Percentiles rank a stretch among this genome's conserved stretches.
Evolutionary conservation across 2,888 invertebrate genomes (phyloP).

Genomic region (Laspeyria flexula): DNA sequence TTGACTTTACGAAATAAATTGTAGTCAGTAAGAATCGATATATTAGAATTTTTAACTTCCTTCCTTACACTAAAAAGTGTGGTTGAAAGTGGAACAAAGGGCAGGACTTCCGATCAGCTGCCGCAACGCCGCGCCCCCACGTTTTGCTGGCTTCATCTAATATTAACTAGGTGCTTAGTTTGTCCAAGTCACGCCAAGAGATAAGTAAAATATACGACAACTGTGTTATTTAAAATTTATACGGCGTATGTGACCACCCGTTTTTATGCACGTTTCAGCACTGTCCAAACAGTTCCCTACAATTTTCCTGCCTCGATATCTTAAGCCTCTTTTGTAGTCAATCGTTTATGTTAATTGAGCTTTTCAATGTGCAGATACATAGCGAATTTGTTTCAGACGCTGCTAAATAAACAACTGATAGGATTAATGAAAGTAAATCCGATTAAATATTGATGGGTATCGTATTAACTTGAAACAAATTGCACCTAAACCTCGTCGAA

Average conservation of each 20-base stretch:
- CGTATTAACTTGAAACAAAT: conserved; percentile 52
- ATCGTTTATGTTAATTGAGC: conserved; percentile 8
- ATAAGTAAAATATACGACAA: conserved; percentile 47
- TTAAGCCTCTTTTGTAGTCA: background rate
- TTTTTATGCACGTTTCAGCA: conserved; percentile 6
- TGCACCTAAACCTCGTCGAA: conserved; percentile 49
- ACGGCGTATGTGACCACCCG: conserved; percentile 3
- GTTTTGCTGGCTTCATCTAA: conserved; percentile 81
- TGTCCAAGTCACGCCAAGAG: conserved; percentile 52
- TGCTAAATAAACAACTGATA: conserved; percentile 28
- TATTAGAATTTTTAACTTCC: conserved; percentile 59
- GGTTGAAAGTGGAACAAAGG: conserved; percentile 79
- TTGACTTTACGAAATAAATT: conserved; percentile 4
- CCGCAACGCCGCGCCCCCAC: conserved; percentile 64
- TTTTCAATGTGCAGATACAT: background rate
- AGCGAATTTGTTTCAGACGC: conserved; percentile 5
- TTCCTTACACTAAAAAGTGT: conserved; percentile 73
- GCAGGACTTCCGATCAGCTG: conserved; percentile 86
- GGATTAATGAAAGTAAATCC: conserved; percentile 41
- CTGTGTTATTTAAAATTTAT: conserved; percentile 32
- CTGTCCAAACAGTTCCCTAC: background rate
- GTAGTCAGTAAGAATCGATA: conserved; percentile 39
- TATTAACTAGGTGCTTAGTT: conserved; percentile 64
- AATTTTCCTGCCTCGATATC: background rate
- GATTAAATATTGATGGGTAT: conserved; percentile 47